Conservation (phyloP, 2,888 invertebrate species). For the Cryptus armator region DNA sequence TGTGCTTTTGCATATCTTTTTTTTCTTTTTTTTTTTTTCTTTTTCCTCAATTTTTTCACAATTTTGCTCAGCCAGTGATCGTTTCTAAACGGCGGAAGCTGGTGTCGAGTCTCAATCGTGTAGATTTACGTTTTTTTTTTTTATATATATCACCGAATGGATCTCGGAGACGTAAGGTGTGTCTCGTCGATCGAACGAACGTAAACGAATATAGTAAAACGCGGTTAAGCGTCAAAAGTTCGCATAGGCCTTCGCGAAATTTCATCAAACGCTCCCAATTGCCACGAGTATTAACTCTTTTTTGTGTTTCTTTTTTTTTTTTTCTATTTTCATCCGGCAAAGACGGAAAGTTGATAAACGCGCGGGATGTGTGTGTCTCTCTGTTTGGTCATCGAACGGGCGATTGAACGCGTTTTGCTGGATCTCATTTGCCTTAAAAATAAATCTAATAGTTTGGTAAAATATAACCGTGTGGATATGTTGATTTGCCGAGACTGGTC, state of each 20-base stretch:
- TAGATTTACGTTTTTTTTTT: conserved; percentile 19
- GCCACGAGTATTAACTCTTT: conserved; percentile 1
- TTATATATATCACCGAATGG: conserved; percentile 16
- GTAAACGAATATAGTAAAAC: conserved; percentile 20
- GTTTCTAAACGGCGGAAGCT: conserved; percentile 44
- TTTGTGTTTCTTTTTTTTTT: conserved; percentile 8
- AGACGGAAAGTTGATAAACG: conserved; percentile 19
- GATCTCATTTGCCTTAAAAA: conserved; percentile 33
- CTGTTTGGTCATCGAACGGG: conserved; percentile 49
- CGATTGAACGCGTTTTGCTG: conserved; percentile 7
- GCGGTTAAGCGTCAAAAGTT: conserved; percentile 31
- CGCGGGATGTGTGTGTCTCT: conserved; percentile 22
- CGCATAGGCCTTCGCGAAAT: conserved; percentile 35
- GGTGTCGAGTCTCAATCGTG: conserved; percentile 39
- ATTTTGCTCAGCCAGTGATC: conserved; percentile 33
- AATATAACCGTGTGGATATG: conserved; percentile 72
- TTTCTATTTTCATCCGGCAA: conserved; percentile 6
- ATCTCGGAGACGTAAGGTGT: conserved; percentile 4
- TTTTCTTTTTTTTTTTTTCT: conserved; percentile 12
- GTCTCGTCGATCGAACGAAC: conserved; percentile 31
- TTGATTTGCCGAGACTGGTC: conserved; percentile 70
- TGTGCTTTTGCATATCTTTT: conserved; percentile 9
- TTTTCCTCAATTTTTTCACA: conserved; percentile 11
- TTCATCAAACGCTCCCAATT: conserved; percentile 4
- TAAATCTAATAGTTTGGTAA: conserved; percentile 47